phyloP scores from a whole-genome alignment of 1,140 invertebrate species.

The Carcinoscorpius rotundicauda region DNA sequence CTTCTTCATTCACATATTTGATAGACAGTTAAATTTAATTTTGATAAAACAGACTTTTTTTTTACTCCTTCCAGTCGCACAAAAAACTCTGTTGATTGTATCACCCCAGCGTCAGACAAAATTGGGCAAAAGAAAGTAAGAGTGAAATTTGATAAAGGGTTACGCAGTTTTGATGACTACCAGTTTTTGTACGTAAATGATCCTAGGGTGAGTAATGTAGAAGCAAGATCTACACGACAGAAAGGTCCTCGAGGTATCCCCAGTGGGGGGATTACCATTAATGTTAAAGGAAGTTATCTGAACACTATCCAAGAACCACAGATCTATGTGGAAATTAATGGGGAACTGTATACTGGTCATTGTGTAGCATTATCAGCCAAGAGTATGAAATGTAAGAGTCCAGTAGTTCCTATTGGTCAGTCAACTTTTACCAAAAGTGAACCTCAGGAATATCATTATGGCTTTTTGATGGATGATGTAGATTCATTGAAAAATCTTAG shows the following conservation, averaged over 20 bases:
- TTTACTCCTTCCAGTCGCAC: constrained; percentile 41
- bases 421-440: constrained; percentile 38
- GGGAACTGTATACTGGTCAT: constrained; percentile 53
- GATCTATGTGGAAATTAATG: constrained; percentile 80
- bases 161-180: constrained; percentile 52
- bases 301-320: constrained; percentile 75
- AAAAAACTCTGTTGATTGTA: constrained; percentile 62
- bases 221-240: constrained; percentile 23
- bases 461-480: constrained; percentile 92
- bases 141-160: constrained; percentile 81
- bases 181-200: constrained; percentile 83
- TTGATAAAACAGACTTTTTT: neutral
- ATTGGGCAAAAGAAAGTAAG: constrained; percentile 51
- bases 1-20: too few relatives aligned
- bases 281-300: constrained; percentile 75
- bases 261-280: constrained; percentile 76
- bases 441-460: constrained; percentile 67
- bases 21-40: too few relatives aligned
- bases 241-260: constrained; percentile 24
- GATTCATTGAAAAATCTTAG: constrained; percentile 67
- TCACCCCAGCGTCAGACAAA: constrained; percentile 57
- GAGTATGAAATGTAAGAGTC: constrained; percentile 76
- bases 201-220: constrained; percentile 52
- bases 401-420: constrained; percentile 48
- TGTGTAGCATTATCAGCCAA: constrained; percentile 47